Conservation (phyloP, 2,888 invertebrate genomes). For the Lasioglossum figueresi region DNA sequence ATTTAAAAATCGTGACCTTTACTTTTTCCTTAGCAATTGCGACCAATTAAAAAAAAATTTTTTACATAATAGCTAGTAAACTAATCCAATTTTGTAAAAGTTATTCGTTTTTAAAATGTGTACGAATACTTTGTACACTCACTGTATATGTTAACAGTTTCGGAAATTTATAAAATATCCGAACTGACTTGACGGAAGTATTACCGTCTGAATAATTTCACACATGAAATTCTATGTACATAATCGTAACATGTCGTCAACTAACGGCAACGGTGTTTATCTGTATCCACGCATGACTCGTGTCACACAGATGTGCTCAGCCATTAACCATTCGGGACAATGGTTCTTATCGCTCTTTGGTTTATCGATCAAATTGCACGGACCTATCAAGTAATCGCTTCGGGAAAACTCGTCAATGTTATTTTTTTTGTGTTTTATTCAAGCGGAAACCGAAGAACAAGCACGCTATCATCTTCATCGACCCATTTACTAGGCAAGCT, state of each 20-base stretch:
- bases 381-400: slow-evolving; percentile 43
- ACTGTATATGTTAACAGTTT: neutral
- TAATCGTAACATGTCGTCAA: neutral
- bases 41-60: no score
- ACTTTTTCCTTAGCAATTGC: no score
- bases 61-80: no score
- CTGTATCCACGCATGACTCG: neutral
- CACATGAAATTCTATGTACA: neutral
- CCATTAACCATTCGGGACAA: slow-evolving; percentile 2
- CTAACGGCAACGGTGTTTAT: neutral
- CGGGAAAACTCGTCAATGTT: slow-evolving; percentile 32
- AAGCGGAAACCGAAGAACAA: slow-evolving; percentile 23
- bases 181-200: neutral
- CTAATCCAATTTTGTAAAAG: no score
- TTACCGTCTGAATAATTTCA: neutral
- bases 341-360: neutral
- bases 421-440: slow-evolving; percentile 15
- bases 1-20: no score
- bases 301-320: neutral
- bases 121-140: no score
- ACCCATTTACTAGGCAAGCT: slow-evolving; percentile 67
- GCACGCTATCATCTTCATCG: slow-evolving; percentile 56
- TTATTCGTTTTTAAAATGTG: no score
- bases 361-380: slow-evolving; percentile 13
- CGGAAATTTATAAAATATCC: neutral